Percentiles rank a stretch among this genome's conserved stretches.
Conservation (phyloP, 2,888 invertebrate genomes). For the Pristionchus mayeri region DNA sequence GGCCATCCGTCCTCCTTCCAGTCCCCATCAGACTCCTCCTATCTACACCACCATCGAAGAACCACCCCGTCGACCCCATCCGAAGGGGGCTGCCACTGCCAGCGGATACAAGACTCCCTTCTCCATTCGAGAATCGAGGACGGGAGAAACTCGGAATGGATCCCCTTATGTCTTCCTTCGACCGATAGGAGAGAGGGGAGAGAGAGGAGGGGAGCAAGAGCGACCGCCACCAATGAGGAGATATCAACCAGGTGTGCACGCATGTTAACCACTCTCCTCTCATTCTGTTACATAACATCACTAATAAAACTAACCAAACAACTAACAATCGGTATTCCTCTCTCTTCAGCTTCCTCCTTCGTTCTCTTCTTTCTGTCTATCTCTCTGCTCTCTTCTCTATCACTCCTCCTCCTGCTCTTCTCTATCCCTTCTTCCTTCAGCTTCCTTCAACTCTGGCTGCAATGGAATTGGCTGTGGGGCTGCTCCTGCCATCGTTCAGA, state of each 20-base stretch:
- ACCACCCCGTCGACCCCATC: constrained; percentile 45
- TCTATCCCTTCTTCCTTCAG: background rate
- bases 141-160: background rate
- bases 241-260: constrained; percentile 25
- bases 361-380: constrained; percentile 20
- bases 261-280: background rate
- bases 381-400: background rate
- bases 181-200: background rate
- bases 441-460: constrained; percentile 48
- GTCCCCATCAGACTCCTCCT: background rate
- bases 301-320: background rate
- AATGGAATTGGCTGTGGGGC: constrained; percentile 63
- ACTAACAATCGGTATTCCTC: background rate
- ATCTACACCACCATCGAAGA: constrained; percentile 38
- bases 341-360: background rate
- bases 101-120: constrained; percentile 34
- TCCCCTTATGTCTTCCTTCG: background rate
- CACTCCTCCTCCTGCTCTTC: background rate
- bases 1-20: background rate
- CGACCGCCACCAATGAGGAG: constrained; percentile 8
- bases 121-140: constrained; percentile 15
- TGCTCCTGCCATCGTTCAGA: constrained; percentile 59
- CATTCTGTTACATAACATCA: background rate
- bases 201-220: background rate
- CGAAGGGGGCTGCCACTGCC: background rate